These are phyloP conservation scores for Cynoglossus semilaevis DNA, from an alignment of 2,113 vertebrate genomes.

Conservation along the genomic window DNA sequence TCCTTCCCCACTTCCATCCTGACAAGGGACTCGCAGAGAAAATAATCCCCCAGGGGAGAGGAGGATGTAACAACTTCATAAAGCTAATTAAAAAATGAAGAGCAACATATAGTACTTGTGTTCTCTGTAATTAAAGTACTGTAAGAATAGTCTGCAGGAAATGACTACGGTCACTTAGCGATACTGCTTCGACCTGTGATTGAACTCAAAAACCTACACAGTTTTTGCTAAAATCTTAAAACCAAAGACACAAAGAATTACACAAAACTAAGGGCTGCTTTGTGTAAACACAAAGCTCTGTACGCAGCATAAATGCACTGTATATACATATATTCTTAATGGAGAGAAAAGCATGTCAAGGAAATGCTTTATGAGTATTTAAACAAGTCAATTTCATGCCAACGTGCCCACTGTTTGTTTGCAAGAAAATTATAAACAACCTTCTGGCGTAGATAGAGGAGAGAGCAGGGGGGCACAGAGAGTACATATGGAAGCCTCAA, in stretches of 20 bases:
- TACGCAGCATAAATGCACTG: slow-evolving; percentile 46
- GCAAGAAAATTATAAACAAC: slow-evolving; percentile 65
- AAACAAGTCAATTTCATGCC: slow-evolving; percentile 78
- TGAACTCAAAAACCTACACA: background rate
- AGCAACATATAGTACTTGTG: slow-evolving; percentile 39
- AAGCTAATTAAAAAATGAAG: slow-evolving; percentile 55
- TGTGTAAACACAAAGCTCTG: background rate
- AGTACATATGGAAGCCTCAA: background rate
- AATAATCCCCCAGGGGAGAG: slow-evolving; percentile 40
- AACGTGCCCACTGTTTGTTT: slow-evolving; percentile 72
- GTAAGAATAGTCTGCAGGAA: slow-evolving; percentile 14
- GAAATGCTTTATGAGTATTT: slow-evolving; percentile 73
- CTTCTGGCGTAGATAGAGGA: slow-evolving; percentile 21
- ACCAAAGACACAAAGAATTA: slow-evolving; percentile 1
- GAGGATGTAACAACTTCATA: slow-evolving; percentile 41
- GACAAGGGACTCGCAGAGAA: slow-evolving; percentile 33
- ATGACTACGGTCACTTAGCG: slow-evolving; percentile 26
- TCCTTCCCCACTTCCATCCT: slow-evolving; percentile 4
- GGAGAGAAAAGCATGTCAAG: slow-evolving; percentile 44
- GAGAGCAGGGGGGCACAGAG: background rate
- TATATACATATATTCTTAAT: slow-evolving; percentile 59
- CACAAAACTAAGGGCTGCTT: slow-evolving; percentile 3
- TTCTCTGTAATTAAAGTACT: slow-evolving; percentile 6
- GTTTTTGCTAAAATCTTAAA: background rate
- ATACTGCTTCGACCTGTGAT: slow-evolving; percentile 7